These are phyloP conservation scores for Micoletzkya japonica DNA, from an alignment of 2,888 invertebrate genomes.

Conservation along the genomic window DNA sequence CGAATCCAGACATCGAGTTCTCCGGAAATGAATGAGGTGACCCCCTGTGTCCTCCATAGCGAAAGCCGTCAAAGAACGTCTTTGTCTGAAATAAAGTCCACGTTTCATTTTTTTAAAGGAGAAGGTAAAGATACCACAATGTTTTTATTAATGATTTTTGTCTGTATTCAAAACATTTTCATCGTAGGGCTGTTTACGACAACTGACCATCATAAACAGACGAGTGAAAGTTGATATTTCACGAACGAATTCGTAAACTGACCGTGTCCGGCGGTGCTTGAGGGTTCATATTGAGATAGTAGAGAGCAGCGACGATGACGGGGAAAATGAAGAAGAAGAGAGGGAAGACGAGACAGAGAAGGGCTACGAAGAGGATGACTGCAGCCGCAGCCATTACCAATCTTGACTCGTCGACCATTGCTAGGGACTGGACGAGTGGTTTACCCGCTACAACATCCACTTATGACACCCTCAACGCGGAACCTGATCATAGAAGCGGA, in stretches of 20 bases:
- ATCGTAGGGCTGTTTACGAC: too few relatives aligned
- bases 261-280: constrained; percentile 19
- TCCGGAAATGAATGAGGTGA: constrained; percentile 57
- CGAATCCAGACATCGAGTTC: constrained; percentile 59
- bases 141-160: too few relatives aligned
- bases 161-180: too few relatives aligned
- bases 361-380: constrained; percentile 27
- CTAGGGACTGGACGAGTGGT: too few relatives aligned
- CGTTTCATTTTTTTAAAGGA: too few relatives aligned
- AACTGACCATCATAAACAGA: too few relatives aligned
- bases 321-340: constrained; percentile 32
- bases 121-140: too few relatives aligned
- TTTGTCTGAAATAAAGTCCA: constrained; percentile 43
- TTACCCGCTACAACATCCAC: too few relatives aligned
- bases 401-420: background rate
- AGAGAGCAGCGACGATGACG: constrained; percentile 28
- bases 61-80: constrained; percentile 55
- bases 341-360: constrained; percentile 32
- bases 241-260: background rate
- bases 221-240: background rate
- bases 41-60: constrained; percentile 61
- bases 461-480: too few relatives aligned
- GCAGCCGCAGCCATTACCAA: background rate
- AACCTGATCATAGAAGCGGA: too few relatives aligned
- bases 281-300: constrained; percentile 26